These are phyloP conservation scores for Otolemur garnettii DNA, from an alignment of 2,113 vertebrate species.

Conservation along the genomic window DNA sequence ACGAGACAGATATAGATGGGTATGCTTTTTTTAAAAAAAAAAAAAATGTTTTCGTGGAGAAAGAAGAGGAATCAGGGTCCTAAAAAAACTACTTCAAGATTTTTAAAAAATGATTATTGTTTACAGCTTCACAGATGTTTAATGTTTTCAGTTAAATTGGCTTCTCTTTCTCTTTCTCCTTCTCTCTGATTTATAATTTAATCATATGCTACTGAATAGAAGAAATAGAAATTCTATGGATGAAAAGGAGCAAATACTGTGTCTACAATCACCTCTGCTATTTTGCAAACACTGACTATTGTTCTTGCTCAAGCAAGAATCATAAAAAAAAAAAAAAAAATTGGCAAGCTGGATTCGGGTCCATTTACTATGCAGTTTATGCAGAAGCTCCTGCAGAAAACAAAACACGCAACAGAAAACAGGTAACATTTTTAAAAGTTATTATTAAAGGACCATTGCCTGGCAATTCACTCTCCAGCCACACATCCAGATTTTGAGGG, in stretches of 20 bases:
- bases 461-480: background rate
- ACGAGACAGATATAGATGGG: background rate
- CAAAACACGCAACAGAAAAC: constrained; percentile 10
- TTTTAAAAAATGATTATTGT: background rate
- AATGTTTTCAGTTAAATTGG: constrained; percentile 45
- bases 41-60: background rate
- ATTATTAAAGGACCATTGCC: background rate
- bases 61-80: background rate
- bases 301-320: constrained; percentile 73
- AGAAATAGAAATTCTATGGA: constrained; percentile 72
- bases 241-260: constrained; percentile 72
- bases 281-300: constrained; percentile 72
- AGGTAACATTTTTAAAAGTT: constrained; percentile 15
- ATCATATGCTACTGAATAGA: constrained; percentile 66
- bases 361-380: constrained; percentile 8
- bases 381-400: constrained; percentile 44
- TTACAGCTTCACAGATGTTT: constrained; percentile 29
- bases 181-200: constrained; percentile 27
- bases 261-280: constrained; percentile 27
- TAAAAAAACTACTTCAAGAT: constrained; percentile 8
- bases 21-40: background rate
- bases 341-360: constrained; percentile 12
- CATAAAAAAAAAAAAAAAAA: constrained; percentile 15
- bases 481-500: background rate
- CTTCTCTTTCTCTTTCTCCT: constrained; percentile 54